Base-by-base conservation (phyloP, 2,888 invertebrate species). In the Stictocephala bisonia region DNA sequence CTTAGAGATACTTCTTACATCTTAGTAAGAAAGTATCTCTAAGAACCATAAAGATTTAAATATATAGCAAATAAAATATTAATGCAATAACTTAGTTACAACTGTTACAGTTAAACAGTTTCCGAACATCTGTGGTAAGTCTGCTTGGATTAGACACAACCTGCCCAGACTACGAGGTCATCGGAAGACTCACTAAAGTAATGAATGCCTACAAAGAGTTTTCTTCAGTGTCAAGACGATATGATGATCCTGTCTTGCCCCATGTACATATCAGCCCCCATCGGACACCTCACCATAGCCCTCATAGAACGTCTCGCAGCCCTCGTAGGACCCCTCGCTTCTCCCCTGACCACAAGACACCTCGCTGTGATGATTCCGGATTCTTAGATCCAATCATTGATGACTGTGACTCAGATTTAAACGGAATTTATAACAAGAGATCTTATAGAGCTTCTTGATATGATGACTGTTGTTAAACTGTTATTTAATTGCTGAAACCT, bases 171-270 rank as follows among this genome's bases (percentile, higher is more conserved):
- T 90, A 91, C 80, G 93, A 93, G 84, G 87, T 93, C 80, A 87
- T 93, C 73, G 90, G 91, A 35, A 89, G 93, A 0, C 86, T 95
- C 26, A 94, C 94, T 83, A 94, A 94, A 83, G 85, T 95, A 78
- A 92, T 94, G 66, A 92, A 93, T 78, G 94, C 94, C 0, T 94
- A 95, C 83, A 92, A 94, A 80, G 95, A 95, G 85, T 95, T 94
- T 82, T 93, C 94, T 0, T 84, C 93, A 79, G 90, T 95, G 3
- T 94, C 94, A 2, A 87, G 93, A 4, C 88, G 94, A 79, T 91
- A 90, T 80, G 90, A 91, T 78, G 88, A 87, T 79, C 84, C 87
- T 86, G 71, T 82, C 84, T 73, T 82, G 85, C 78, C 85, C 86
- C 72, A 75, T 35, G 60, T 70, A 4, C 60, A 51, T n/a, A 6